A percentile compares a stretch with the other conserved stretches of the same genome.
Conservation (phyloP, 2,797 vertebrate genomes). For the Sebastes minor region DNA sequence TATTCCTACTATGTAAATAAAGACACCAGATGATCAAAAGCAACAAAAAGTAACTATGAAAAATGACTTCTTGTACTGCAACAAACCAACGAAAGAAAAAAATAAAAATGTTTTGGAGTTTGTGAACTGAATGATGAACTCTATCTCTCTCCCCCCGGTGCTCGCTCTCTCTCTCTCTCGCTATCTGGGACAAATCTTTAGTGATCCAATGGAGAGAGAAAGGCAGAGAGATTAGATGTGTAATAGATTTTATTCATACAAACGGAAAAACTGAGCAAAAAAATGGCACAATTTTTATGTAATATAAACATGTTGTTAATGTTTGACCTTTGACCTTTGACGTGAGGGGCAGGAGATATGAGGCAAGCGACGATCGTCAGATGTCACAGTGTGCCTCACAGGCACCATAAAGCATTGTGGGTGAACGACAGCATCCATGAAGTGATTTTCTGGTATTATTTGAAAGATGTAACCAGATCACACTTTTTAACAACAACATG, state of each 20-base stretch:
- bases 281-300: conserved; percentile 76
- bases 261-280: conserved; percentile 41
- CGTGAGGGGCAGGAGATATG: conserved; percentile 24
- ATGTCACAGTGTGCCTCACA: conserved; percentile 73
- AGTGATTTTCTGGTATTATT: conserved; percentile 73
- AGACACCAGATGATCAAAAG: conserved; percentile 84
- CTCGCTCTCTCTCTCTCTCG: conserved; percentile 41
- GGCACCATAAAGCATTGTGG: conserved; percentile 66
- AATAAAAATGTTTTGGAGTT: conserved; percentile 84
- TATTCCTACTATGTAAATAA: conserved; percentile 86
- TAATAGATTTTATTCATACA: conserved; percentile 66
- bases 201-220: conserved; percentile 30
- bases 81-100: conserved; percentile 77
- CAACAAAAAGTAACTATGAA: conserved; percentile 83
- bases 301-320: conserved; percentile 78
- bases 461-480: conserved; percentile 69
- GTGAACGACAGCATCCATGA: conserved; percentile 65
- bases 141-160: conserved; percentile 65
- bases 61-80: conserved; percentile 84
- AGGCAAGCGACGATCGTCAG: conserved; percentile 60
- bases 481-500: conserved; percentile 35
- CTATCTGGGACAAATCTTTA: conserved; percentile 41
- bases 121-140: conserved; percentile 81
- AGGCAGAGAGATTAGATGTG: conserved; percentile 46
- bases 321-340: conserved; percentile 76